Conservation (phyloP, 2,888 invertebrate genomes). For the Leptopterna dolabrata region DNA sequence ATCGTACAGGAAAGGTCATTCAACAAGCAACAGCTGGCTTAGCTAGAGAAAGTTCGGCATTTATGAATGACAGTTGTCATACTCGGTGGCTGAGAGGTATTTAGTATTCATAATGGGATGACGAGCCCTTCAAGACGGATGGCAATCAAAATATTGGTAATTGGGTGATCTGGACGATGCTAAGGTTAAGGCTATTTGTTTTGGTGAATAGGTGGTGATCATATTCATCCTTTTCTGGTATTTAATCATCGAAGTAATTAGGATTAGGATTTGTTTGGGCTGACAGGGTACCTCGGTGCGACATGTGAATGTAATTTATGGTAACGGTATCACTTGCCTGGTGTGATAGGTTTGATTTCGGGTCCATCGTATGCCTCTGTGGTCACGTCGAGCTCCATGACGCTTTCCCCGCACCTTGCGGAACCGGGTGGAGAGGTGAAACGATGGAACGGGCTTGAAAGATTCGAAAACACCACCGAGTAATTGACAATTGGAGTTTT, state of each 20-base stretch:
- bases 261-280: not conserved
- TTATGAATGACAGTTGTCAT: not conserved
- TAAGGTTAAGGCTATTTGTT: no score
- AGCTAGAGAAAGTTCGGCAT: not conserved
- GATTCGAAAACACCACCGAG: not conserved
- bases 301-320: not conserved
- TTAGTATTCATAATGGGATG: not conserved
- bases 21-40: slow-evolving; percentile 24
- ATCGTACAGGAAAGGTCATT: not conserved
- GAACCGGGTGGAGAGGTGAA: not conserved
- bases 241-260: no score
- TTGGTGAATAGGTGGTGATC: no score
- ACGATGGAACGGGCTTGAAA: not conserved
- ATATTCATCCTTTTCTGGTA: no score
- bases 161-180: not conserved
- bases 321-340: slow-evolving; percentile 28
- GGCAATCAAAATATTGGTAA: not conserved
- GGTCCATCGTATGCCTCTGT: slow-evolving; percentile 49
- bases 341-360: slow-evolving; percentile 48
- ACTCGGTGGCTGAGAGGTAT: not conserved
- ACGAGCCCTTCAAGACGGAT: not conserved
- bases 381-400: slow-evolving; percentile 31
- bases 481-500: not conserved
- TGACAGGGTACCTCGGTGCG: not conserved
- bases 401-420: not conserved